A percentile compares a stretch with the other conserved stretches of the same genome.
Evolutionary conservation across 1,140 invertebrate genomes (phyloP).

Genomic region (Lasaia peninsularis): DNA sequence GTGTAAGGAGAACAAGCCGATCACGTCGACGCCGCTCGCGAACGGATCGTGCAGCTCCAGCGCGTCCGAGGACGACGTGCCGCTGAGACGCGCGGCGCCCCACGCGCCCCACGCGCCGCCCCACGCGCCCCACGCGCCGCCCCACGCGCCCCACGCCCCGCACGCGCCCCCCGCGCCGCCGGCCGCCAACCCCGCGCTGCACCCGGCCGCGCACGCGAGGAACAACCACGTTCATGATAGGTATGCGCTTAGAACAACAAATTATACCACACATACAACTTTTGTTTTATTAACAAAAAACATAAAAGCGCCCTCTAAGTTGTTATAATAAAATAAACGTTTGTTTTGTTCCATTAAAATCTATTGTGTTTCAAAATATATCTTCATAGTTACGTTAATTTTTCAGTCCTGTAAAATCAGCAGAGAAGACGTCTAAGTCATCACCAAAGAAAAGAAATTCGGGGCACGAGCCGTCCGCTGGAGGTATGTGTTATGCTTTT

Average conservation of each 20-base stretch:
- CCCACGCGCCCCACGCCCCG: conserved; percentile 24
- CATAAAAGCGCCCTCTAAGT: no score
- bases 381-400: no score
- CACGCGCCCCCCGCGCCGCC: neutral
- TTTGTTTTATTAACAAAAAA: no score
- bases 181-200: neutral
- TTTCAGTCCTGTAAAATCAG: conserved; percentile 52
- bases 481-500: conserved; percentile 43
- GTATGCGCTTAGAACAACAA: conserved; percentile 30
- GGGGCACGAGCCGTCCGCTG: conserved; percentile 48
- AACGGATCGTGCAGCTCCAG: conserved; percentile 42
- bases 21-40: conserved; percentile 58
- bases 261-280: no score
- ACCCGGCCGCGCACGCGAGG: conserved; percentile 13
- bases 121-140: conserved; percentile 30
- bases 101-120: conserved; percentile 43
- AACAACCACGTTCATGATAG: conserved; percentile 39
- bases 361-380: no score
- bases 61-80: conserved; percentile 56
- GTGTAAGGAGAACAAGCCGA: conserved; percentile 77
- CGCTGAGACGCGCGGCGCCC: conserved; percentile 43
- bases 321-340: no score
- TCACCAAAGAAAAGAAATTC: conserved; percentile 73
- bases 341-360: no score
- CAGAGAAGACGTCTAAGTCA: conserved; percentile 52